Evolutionary conservation across 2,797 vertebrate species (phyloP), one percentile per base, ranked within the genome.

Genomic region (Gallirallus australis): DNA sequence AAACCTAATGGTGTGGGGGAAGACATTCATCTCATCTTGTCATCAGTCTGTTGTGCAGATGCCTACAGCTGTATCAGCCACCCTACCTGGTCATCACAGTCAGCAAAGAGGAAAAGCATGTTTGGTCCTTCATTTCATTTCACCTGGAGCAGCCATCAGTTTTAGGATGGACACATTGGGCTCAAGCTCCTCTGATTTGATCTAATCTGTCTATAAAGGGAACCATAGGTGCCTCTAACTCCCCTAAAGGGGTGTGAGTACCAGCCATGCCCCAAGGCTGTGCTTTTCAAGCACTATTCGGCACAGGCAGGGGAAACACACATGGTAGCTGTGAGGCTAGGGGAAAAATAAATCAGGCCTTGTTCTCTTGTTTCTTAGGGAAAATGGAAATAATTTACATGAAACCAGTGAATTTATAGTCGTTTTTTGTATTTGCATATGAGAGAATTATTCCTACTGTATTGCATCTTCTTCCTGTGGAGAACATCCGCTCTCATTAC

Each of bases 21-120:
- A 6, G 2, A 30, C 7, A 9, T 52, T 70, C 15, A 30, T 37
- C 28, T 89, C 48, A 8, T 6, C 4, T 3, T 0, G 0, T 68
- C 87, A 66, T 21, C 42, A 52, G 15, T 30, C 25, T 45, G 4
- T 33, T 5, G 0, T 64, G 60, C n/a, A 47, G 33, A 25, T 19
- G 16, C 52, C 4, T 90, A 15, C 19, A 40, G 17, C 11, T 19
- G 1, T 7, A 4, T 53, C 24, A 66, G 23, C 45, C 45, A 39
- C 31, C 5, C 33, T 33, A 6, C 24, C 27, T 52, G 1, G 39
- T 78, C 16, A 45, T 37, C 81, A 47, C 65, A 54, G 27, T 18
- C 48, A 54, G 7, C 1, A 2, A 28, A 30, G 17, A 71, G 16
- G 70, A 75, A 75, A 86, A 28, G 6, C 57, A 40, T 11, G 88